phyloP scores from a whole-genome alignment of 2,888 invertebrate genomes.

The Carabus problematicus region DNA sequence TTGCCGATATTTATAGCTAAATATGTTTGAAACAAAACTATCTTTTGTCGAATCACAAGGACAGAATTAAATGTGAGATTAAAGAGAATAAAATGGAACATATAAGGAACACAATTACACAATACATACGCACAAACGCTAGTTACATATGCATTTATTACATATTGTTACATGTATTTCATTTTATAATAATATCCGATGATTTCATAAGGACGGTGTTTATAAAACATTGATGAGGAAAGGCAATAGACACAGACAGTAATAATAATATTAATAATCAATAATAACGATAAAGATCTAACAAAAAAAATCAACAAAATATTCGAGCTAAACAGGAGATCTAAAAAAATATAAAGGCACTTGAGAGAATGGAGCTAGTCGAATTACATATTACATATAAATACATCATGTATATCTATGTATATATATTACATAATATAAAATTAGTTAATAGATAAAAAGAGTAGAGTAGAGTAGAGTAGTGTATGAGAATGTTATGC shows the following conservation, averaged over 20 bases:
- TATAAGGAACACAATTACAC: neutral
- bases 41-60: too few relatives aligned
- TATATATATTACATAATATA: too few relatives aligned
- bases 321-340: conserved; percentile 36
- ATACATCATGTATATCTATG: too few relatives aligned
- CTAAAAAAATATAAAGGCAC: conserved; percentile 43
- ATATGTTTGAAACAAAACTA: too few relatives aligned
- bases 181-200: conserved; percentile 36
- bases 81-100: conserved; percentile 6
- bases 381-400: too few relatives aligned
- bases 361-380: conserved; percentile 33
- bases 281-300: too few relatives aligned
- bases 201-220: conserved; percentile 40
- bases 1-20: too few relatives aligned
- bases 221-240: conserved; percentile 34
- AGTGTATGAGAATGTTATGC: too few relatives aligned
- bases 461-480: too few relatives aligned
- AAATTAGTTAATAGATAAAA: too few relatives aligned
- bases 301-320: conserved; percentile 33
- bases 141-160: conserved; percentile 37
- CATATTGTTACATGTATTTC: conserved; percentile 33
- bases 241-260: conserved; percentile 8
- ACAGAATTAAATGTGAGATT: neutral
- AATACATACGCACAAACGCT: too few relatives aligned
- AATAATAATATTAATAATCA: conserved; percentile 12